Evolutionary conservation across 2,113 vertebrate genomes (phyloP).

Genomic region (Myxocyprinus asiaticus): DNA sequence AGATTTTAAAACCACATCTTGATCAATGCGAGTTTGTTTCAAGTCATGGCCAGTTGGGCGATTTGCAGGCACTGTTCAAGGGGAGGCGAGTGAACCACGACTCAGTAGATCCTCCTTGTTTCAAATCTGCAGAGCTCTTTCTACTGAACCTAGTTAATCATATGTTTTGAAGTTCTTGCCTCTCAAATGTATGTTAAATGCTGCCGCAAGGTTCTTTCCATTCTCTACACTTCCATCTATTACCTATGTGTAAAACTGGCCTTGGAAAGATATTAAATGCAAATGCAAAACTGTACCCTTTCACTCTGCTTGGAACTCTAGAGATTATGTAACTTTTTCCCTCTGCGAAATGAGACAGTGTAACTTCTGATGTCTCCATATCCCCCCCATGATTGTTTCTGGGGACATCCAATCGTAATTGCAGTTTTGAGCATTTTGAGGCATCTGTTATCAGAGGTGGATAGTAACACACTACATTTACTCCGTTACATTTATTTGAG

Average conservation of each 20-base stretch:
- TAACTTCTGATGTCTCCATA: constrained; percentile 40
- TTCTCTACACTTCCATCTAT: constrained; percentile 52
- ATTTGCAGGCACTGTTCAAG: too few relatives aligned
- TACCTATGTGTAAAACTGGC: constrained; percentile 58
- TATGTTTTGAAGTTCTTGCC: constrained; percentile 51
- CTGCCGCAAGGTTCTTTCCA: constrained; percentile 51
- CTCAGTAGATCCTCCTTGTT: constrained; percentile 14
- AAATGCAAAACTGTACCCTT: constrained; percentile 54
- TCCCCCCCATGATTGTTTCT: constrained; percentile 31
- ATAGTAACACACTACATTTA: too few relatives aligned
- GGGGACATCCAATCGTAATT: constrained; percentile 40
- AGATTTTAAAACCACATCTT: too few relatives aligned
- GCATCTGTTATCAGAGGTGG: background rate
- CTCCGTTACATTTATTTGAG: too few relatives aligned
- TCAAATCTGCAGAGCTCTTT: background rate
- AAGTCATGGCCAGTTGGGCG: too few relatives aligned
- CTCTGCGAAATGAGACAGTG: background rate
- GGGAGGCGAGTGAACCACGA: background rate
- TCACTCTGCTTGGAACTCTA: constrained; percentile 53
- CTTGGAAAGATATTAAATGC: constrained; percentile 64
- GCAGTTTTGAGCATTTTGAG: constrained; percentile 35
- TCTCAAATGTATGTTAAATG: constrained; percentile 62
- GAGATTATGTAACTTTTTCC: constrained; percentile 36
- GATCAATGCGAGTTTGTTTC: too few relatives aligned
- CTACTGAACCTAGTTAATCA: constrained; percentile 34